phyloP scores from a whole-genome alignment of 2,113 vertebrate species.

The Phylloscopus whistleri region DNA sequence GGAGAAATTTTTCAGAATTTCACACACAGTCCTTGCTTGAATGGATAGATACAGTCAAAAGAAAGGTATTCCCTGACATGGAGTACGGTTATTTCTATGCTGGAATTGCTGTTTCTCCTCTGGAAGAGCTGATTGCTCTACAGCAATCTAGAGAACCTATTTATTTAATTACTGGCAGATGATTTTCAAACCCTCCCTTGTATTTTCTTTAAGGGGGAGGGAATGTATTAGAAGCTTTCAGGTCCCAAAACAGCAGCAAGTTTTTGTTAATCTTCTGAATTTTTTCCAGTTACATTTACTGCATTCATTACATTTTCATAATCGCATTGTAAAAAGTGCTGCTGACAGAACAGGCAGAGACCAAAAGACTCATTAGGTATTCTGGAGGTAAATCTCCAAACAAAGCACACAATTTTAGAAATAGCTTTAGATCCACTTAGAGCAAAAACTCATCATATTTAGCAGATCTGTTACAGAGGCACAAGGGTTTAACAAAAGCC shows the following conservation, averaged over 20 bases:
- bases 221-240: background rate
- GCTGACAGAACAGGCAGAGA: background rate
- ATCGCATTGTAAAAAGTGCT: background rate
- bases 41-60: background rate
- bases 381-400: background rate
- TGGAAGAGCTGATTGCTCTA: background rate
- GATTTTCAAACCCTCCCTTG: background rate
- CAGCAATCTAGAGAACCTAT: background rate
- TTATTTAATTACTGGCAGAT: background rate
- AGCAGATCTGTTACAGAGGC: background rate
- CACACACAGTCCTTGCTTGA: background rate
- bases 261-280: background rate
- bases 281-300: background rate
- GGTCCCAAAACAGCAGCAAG: background rate
- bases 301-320: background rate
- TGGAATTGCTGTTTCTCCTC: background rate
- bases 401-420: background rate
- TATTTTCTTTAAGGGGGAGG: background rate
- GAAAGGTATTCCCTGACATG: background rate
- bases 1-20: background rate
- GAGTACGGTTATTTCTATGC: background rate
- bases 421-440: background rate
- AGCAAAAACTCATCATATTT: background rate
- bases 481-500: background rate
- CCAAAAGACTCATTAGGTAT: background rate